phyloP scores from a whole-genome alignment of 1,140 invertebrate species.

The Popillia japonica region DNA sequence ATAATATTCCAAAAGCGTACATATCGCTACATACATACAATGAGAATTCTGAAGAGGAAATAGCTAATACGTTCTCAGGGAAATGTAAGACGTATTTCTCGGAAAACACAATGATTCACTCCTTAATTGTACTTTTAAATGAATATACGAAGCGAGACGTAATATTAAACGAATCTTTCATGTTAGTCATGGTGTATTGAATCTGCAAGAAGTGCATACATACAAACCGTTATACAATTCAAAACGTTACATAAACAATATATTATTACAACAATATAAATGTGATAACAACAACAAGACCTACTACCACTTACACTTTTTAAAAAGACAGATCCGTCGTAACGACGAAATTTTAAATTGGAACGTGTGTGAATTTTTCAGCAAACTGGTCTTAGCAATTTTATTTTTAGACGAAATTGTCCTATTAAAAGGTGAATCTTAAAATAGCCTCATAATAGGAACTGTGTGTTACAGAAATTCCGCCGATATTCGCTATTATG shows the following conservation, averaged over 20 bases:
- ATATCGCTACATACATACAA: not conserved
- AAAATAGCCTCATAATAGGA: not conserved
- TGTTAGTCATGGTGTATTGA: not conserved
- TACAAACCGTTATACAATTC: not conserved
- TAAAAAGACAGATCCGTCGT: not conserved
- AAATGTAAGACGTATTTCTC: not conserved
- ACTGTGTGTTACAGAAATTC: conserved; percentile 1
- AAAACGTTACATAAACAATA: conserved; percentile 9
- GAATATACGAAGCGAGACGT: too few species aligned
- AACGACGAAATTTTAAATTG: not conserved
- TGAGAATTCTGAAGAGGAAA: not conserved
- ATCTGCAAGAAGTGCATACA: not conserved
- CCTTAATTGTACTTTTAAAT: not conserved
- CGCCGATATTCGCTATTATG: too few species aligned
- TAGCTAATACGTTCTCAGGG: not conserved
- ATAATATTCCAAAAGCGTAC: not conserved
- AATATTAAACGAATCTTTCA: not conserved
- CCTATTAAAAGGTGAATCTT: not conserved
- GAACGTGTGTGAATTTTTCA: not conserved
- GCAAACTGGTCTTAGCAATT: not conserved
- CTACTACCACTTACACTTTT: conserved; percentile 5
- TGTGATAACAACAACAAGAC: not conserved
- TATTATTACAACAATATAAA: not conserved
- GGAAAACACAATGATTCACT: conserved; percentile 6
- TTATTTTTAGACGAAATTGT: conserved; percentile 13